Evolutionary conservation across 2,888 invertebrate genomes (phyloP).

Genomic region (Kuschelorhynchus macadamiae): DNA sequence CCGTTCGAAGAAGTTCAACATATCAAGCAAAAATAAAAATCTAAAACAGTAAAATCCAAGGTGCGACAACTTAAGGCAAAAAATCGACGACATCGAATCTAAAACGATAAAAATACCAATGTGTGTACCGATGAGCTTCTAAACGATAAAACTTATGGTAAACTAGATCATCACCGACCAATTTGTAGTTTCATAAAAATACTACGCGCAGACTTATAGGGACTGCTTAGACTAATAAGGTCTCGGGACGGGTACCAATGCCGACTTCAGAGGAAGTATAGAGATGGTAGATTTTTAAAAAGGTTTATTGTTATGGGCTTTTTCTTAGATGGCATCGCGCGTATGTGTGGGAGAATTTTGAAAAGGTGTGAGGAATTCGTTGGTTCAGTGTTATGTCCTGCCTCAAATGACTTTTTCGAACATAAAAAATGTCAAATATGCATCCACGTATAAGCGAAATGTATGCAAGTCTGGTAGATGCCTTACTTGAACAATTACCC

Average conservation of each 20-base stretch:
- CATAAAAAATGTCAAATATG: no score
- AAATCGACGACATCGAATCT: conserved; percentile 5
- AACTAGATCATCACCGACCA: conserved; percentile 56
- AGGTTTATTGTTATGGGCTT: conserved; percentile 16
- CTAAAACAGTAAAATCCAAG: conserved; percentile 22
- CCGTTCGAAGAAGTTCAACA: conserved; percentile 9
- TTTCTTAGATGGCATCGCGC: not conserved
- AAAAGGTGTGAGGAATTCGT: not conserved
- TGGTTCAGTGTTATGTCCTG: no score
- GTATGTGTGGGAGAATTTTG: not conserved
- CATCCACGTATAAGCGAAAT: no score
- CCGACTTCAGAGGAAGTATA: conserved; percentile 9
- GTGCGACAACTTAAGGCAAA: conserved; percentile 17
- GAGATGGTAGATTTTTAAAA: conserved; percentile 2
- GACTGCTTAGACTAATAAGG: conserved; percentile 18
- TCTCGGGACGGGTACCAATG: conserved; percentile 10
- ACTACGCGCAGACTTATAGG: conserved; percentile 21
- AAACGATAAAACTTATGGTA: conserved; percentile 52
- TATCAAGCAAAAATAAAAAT: conserved; percentile 14
- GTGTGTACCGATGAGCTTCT: conserved; percentile 51
- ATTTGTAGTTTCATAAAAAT: conserved; percentile 51
- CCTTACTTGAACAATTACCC: no score
- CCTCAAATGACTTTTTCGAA: no score
- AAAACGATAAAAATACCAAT: conserved; percentile 51
- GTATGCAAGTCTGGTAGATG: no score